These are phyloP conservation scores for Exaiptasia diaphana DNA, from an alignment of 64 coral and sea anemone genomes.

Conservation along the genomic window DNA sequence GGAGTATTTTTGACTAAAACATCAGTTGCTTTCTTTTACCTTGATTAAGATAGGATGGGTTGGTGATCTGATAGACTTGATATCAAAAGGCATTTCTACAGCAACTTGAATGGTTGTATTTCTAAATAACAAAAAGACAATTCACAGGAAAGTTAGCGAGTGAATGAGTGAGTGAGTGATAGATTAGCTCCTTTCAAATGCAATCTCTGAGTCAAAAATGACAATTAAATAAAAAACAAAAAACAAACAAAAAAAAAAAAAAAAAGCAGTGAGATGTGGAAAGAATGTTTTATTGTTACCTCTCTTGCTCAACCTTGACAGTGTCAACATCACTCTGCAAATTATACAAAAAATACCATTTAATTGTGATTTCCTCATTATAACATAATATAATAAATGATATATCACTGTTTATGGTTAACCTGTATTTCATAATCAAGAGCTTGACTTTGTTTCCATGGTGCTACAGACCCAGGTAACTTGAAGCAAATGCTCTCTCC, in stretches of 20 bases:
- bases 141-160: no score
- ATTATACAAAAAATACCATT: not conserved
- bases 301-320: slow-evolving; percentile 51
- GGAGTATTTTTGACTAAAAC: not conserved
- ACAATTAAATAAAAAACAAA: no score
- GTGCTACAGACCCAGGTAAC: slow-evolving; percentile 79
- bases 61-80: slow-evolving; percentile 76
- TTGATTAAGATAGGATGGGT: slow-evolving; percentile 72
- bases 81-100: slow-evolving; percentile 98
- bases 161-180: no score
- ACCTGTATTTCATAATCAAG: slow-evolving; percentile 81
- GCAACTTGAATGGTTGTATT: slow-evolving; percentile 75
- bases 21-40: slow-evolving; percentile 39
- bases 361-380: not conserved
- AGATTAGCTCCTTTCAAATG: no score
- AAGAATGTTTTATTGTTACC: not conserved
- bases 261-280: no score
- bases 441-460: slow-evolving; percentile 91
- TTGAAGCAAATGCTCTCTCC: slow-evolving; percentile 82
- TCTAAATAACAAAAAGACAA: slow-evolving; percentile 42
- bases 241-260: no score
- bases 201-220: no score
- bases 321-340: slow-evolving; percentile 68
- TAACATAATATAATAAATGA: no score
- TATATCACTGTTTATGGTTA: no score